Conservation (phyloP, 2,797 vertebrate species). For the Hyperoplus lanceolatus region DNA sequence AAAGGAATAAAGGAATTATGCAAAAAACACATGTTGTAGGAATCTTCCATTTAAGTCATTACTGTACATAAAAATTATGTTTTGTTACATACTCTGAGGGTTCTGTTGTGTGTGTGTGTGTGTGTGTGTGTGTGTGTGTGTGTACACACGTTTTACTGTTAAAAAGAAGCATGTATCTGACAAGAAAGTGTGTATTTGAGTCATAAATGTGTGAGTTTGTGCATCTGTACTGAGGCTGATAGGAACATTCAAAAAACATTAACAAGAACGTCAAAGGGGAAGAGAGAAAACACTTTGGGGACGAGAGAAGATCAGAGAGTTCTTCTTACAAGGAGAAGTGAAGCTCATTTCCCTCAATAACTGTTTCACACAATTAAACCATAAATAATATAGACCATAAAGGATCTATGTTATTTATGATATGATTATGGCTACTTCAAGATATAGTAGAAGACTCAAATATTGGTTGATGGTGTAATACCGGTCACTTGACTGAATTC, state of each 20-base stretch:
- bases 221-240: conserved; percentile 31
- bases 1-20: conserved; percentile 8
- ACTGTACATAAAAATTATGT: neutral
- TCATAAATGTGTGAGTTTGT: conserved; percentile 42
- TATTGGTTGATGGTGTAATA: neutral
- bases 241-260: conserved; percentile 62
- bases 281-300: conserved; percentile 47
- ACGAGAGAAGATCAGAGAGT: conserved; percentile 47
- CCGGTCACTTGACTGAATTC: neutral
- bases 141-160: conserved; percentile 4
- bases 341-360: conserved; percentile 10
- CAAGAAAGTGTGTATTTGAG: conserved; percentile 32
- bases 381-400: neutral
- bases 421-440: conserved; percentile 15
- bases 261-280: conserved; percentile 47
- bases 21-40: conserved; percentile 11
- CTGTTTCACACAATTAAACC: neutral
- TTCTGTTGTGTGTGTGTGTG: conserved; percentile 1
- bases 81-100: conserved; percentile 10
- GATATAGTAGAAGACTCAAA: neutral
- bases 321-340: conserved; percentile 1
- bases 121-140: neutral
- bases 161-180: conserved; percentile 16
- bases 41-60: neutral
- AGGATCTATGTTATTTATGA: neutral